These are phyloP conservation scores for Macrobrachium nipponense DNA, from an alignment of 1,140 invertebrate genomes.

Conservation along the genomic window DNA sequence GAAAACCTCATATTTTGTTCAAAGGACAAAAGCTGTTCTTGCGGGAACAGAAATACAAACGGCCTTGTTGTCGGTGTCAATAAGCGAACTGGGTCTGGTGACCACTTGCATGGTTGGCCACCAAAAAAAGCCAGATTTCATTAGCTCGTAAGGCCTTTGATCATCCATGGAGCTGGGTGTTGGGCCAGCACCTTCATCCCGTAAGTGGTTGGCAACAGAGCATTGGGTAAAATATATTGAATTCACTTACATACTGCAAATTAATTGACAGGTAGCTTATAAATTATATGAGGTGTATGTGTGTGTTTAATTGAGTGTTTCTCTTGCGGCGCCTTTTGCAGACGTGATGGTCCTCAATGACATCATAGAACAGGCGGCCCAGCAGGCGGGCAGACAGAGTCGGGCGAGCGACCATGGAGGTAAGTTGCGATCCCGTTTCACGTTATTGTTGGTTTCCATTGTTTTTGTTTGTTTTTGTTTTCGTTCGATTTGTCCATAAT, in stretches of 20 bases:
- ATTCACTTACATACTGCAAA: neutral
- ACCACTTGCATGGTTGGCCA: too few relatives aligned
- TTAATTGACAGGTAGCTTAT: neutral
- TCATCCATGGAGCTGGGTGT: too few relatives aligned
- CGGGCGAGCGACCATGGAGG: conserved; percentile 87
- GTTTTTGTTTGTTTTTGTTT: neutral
- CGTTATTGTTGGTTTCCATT: conserved; percentile 26
- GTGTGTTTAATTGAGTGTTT: conserved; percentile 2
- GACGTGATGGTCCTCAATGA: conserved; percentile 98
- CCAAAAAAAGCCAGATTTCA: too few relatives aligned
- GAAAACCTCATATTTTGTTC: too few relatives aligned
- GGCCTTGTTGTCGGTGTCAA: too few relatives aligned
- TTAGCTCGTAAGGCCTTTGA: too few relatives aligned
- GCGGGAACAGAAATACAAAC: too few relatives aligned
- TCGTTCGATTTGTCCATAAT: neutral
- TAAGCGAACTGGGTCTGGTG: too few relatives aligned
- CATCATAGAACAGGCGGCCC: conserved; percentile 90
- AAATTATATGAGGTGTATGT: neutral
- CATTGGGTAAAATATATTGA: too few relatives aligned
- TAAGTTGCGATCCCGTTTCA: conserved; percentile 71
- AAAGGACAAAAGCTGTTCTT: too few relatives aligned
- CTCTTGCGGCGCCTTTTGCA: conserved; percentile 70
- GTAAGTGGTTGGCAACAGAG: too few relatives aligned
- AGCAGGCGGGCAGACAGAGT: conserved; percentile 79
- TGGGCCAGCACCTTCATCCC: too few relatives aligned